Evolutionary conservation across 2,888 invertebrate species (phyloP).

Genomic region (Chouioia cunea): DNA sequence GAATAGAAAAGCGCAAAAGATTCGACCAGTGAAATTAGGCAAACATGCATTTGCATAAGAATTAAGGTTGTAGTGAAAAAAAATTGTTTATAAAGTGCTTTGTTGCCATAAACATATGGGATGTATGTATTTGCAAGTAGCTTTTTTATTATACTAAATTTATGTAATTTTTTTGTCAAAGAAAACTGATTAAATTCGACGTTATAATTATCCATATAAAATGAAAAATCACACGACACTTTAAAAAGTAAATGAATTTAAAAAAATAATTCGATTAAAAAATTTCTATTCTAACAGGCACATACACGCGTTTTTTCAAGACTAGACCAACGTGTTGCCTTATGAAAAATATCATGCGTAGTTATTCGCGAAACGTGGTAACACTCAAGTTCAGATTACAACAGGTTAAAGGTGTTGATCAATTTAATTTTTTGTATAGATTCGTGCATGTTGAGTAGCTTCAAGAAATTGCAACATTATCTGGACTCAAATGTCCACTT

Average conservation of each 20-base stretch:
- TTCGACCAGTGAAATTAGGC: constrained; percentile 37
- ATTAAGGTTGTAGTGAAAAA: constrained; percentile 31
- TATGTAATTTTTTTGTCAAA: no score
- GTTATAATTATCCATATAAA: no score
- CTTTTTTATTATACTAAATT: background rate
- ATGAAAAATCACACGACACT: constrained; percentile 19
- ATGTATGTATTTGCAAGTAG: background rate
- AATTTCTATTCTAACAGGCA: constrained; percentile 33
- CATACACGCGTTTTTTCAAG: constrained; percentile 44
- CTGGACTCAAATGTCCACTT: constrained; percentile 24
- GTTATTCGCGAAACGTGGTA: constrained; percentile 47
- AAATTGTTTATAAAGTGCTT: constrained; percentile 26
- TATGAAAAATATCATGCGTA: constrained; percentile 50
- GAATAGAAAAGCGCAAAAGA: constrained; percentile 22
- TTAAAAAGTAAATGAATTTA: constrained; percentile 32
- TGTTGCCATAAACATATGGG: constrained; percentile 9
- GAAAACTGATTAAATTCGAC: no score
- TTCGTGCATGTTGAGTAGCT: constrained; percentile 36
- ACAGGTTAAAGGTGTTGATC: constrained; percentile 27
- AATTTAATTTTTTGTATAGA: constrained; percentile 37
- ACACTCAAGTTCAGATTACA: constrained; percentile 56
- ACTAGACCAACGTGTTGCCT: constrained; percentile 57
- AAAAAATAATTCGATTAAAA: constrained; percentile 30
- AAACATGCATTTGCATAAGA: constrained; percentile 32
- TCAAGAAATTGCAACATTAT: constrained; percentile 36